Base-by-base conservation (phyloP, 30 jellyfish, hydroid and myxozoan genomes). In the Hydractinia echinata region DNA sequence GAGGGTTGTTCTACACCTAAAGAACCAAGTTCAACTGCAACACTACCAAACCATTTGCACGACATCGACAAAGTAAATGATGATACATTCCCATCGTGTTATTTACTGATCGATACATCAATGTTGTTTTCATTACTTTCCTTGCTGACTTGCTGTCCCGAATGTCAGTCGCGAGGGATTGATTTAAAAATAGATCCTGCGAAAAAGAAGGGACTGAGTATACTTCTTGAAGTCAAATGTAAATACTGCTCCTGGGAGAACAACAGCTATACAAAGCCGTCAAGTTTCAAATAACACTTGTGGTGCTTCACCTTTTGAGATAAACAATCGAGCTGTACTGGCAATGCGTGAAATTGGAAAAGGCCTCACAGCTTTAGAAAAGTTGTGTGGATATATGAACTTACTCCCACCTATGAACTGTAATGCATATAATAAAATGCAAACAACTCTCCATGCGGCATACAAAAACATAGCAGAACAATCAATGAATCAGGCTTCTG, bases 341-440 rank as follows among this genome's bases (percentile, higher is more conserved):
- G 78, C 78, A 15, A 1, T 21, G 78, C n/a, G 1, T 1, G 78
- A 15, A 20, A 21, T 21, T 67, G 78, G 78, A 10, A 21, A 21
- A 67, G 78, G 78, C 19, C 76, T 30, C 51, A 9, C 83, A 18
- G 76, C 48, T 10, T 73, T 73, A 1, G 77, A 50, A 10, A 73
- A 50, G 20, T 14, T 52, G 76, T 73, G 83, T 73, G 76, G 77
- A 13, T 18, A 9, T 73, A 16, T 73, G n/a, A 73, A 73, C 83
- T 9, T 30, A 21, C 76, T 76, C 2, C 77, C 76, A 9, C 83
- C 83, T 10, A 14, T 68, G 79, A 68, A 68, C 51, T 15, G 2
- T 10, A 68, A 14, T 15, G 19, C 53, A 11, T 58, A 11, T 16
- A 58, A 58, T 58, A 16, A 58, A 11, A 58, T 16, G 19, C 69